phyloP scores from a whole-genome alignment of 2,888 invertebrate species.

The Cheilosia scutellata region DNA sequence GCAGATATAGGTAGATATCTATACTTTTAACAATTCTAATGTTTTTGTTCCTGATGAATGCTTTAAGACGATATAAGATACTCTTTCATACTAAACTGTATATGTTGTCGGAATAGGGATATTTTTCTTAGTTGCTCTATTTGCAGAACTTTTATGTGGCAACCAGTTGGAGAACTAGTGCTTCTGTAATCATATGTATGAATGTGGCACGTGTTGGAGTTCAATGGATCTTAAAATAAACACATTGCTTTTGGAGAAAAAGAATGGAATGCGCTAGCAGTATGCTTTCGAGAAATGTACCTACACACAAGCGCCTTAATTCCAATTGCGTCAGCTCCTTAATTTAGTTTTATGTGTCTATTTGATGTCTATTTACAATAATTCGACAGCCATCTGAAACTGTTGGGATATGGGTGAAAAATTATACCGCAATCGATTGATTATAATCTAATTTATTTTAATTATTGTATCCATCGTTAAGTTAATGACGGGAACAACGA shows the following conservation, averaged over 20 bases:
- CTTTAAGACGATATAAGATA: conserved; percentile 1
- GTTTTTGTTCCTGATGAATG: conserved; percentile 11
- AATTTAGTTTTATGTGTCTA: conserved; percentile 51
- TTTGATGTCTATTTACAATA: background rate
- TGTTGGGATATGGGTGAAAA: conserved; percentile 21
- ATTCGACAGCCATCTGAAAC: conserved; percentile 6
- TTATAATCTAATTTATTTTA: background rate
- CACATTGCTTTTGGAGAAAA: conserved; percentile 33
- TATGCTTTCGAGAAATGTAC: conserved; percentile 30
- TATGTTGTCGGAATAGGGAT: background rate
- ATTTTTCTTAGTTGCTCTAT: conserved; percentile 21
- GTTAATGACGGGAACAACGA: background rate
- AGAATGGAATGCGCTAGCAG: conserved; percentile 58
- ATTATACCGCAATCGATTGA: background rate
- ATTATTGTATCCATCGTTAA: background rate
- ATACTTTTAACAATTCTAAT: background rate
- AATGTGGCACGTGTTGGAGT: conserved; percentile 69
- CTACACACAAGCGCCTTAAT: conserved; percentile 19
- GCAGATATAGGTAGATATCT: background rate
- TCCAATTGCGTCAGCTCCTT: conserved; percentile 65
- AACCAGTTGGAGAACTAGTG: conserved; percentile 15
- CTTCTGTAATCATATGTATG: conserved; percentile 25
- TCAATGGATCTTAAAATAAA: conserved; percentile 74
- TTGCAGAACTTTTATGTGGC: background rate
- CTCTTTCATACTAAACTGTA: conserved; percentile 5